Evolutionary conservation across 2,888 invertebrate species (phyloP), one percentile per base, ranked within the genome.

Genomic region (Drosophila acutilabella): DNA sequence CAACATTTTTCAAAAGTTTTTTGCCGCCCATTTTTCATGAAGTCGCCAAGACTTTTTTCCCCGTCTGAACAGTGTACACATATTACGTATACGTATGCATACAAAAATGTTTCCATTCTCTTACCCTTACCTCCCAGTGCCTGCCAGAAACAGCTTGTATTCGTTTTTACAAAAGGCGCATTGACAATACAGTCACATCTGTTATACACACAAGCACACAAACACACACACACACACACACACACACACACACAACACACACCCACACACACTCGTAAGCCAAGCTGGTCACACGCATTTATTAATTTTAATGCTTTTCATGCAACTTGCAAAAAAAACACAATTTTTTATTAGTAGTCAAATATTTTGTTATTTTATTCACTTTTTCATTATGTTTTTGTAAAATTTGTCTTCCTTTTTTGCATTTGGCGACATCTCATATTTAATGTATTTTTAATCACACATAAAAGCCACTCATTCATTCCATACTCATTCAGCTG

Each of bases 371-470:
- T 56, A 38, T 57, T 44, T 59, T 53, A 62, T 38, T 50, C 41
- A 11, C 8, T 47, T 38, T 57, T 48, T 48, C 26, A 41, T 68
- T 36, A 36, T 41, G 36, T 57, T 16, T 52, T 16, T 36, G 11
- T 36, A 36, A 36, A 8, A 47, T 59, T 18, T 45, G n/a, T 47
- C 13, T 42, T 38, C 40, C 50, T 36, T 58, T 42, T 33, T 47
- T 53, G 40, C 56, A 14, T 56, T 74, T 72, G 44, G 54, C 64
- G 59, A 51, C 66, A 68, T 47, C 73, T 73, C 74, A 74, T 83
- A 83, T 86, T 83, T 77, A 81, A 87, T 81, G 87, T 74, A 79
- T 79, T 89, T 85, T 85, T 87, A 87, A 85, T 85, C 84, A 81
- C 74, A 79, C 72, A 74, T 72, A 74, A 86, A 80, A 72, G 73